These are phyloP conservation scores for Muntiacus muntjak DNA, from an alignment of 2,113 vertebrate genomes.

Conservation along the genomic window DNA sequence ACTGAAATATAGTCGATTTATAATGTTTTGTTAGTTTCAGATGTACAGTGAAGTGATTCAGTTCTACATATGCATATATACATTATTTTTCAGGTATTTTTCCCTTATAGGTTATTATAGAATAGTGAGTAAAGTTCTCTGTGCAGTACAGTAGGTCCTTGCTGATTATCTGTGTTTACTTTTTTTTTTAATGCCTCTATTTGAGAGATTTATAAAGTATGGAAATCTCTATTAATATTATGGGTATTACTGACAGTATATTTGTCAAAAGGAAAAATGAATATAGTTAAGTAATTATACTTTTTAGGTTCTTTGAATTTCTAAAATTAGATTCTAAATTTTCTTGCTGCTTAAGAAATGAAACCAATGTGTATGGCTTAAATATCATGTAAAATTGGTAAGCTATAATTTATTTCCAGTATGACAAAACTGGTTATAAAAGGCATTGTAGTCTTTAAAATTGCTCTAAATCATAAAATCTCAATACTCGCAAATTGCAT, in stretches of 20 bases:
- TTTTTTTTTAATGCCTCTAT: background rate
- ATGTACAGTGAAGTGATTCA: background rate
- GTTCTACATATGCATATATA: background rate
- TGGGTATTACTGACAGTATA: background rate
- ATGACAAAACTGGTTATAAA: background rate
- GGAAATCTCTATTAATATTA: background rate
- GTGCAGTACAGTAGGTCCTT: background rate
- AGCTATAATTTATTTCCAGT: background rate
- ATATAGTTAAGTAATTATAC: background rate
- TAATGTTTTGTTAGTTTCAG: background rate
- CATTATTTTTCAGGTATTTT: background rate
- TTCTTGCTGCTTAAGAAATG: background rate
- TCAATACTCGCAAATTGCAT: background rate
- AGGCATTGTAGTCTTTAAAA: background rate
- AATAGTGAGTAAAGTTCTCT: background rate
- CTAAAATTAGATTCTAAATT: background rate
- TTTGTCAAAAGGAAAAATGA: background rate
- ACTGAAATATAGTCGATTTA: background rate
- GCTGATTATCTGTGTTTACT: background rate
- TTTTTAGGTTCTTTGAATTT: constrained; percentile 21
- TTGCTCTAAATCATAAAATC: background rate
- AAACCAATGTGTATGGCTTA: background rate
- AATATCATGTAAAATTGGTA: background rate
- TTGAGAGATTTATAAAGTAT: background rate
- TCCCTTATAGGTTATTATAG: background rate